Evolutionary conservation across 1,140 invertebrate genomes (phyloP).

Genomic region (Antheraea pernyi): DNA sequence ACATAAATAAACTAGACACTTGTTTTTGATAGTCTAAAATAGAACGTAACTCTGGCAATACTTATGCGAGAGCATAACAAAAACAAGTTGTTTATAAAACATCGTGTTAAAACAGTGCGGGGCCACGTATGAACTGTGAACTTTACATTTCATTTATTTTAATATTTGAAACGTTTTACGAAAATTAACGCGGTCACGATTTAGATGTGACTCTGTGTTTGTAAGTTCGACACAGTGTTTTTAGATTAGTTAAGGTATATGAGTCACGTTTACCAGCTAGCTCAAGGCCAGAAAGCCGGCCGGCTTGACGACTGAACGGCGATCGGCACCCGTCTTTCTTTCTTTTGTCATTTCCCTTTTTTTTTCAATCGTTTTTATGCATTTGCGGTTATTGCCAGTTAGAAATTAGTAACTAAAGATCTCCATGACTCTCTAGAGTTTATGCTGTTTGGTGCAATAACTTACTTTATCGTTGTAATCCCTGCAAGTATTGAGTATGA

Average conservation of each 20-base stretch:
- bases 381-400: slow-evolving; percentile 27
- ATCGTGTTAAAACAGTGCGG: too few relatives aligned
- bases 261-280: slow-evolving; percentile 36
- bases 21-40: background rate
- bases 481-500: background rate
- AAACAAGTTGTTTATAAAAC: background rate
- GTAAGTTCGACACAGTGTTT: slow-evolving; percentile 23
- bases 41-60: background rate
- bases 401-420: background rate
- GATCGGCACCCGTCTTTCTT: slow-evolving; percentile 52
- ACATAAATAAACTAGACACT: slow-evolving; percentile 17
- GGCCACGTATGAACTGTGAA: slow-evolving; percentile 27
- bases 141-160: slow-evolving; percentile 18
- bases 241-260: slow-evolving; percentile 41
- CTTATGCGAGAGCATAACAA: background rate
- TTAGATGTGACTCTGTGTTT: background rate
- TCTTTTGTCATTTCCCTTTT: slow-evolving; percentile 48
- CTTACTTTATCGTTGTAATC: background rate
- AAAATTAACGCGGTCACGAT: background rate
- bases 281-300: slow-evolving; percentile 63
- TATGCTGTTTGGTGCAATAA: background rate
- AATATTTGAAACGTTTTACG: slow-evolving; percentile 16
- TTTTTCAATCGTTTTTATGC: slow-evolving; percentile 45
- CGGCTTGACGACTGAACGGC: slow-evolving; percentile 35
- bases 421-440: too few relatives aligned